Percentiles rank a stretch among this genome's conserved stretches.
Conservation (phyloP, 1,140 invertebrate species). For the Idris sp. region DNA sequence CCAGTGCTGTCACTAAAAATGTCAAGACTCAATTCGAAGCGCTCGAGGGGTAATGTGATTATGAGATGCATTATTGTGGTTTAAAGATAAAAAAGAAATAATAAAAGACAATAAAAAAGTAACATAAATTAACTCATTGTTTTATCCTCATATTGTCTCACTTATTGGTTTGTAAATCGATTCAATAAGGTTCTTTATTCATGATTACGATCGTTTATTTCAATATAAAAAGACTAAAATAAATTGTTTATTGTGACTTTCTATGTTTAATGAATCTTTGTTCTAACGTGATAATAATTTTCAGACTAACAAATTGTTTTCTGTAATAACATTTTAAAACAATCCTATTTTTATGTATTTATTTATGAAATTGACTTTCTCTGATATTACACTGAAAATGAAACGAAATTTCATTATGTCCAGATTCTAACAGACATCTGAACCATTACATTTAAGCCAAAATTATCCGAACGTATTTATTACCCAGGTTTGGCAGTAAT, state of each 20-base stretch:
- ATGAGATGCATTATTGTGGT: slow-evolving; percentile 43
- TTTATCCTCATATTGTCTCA: slow-evolving; percentile 34
- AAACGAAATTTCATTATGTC: slow-evolving; percentile 3
- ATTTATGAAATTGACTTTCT: too few relatives aligned
- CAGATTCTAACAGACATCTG: slow-evolving; percentile 11
- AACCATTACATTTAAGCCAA: slow-evolving; percentile 23
- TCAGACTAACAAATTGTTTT: too few relatives aligned
- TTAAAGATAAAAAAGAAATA: too few relatives aligned
- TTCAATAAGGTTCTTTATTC: slow-evolving; percentile 10
- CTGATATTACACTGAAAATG: too few relatives aligned
- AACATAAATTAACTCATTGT: slow-evolving; percentile 39
- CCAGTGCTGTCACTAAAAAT: slow-evolving; percentile 43
- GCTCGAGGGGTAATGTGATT: slow-evolving; percentile 18
- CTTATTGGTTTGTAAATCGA: slow-evolving; percentile 33
- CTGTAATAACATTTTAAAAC: too few relatives aligned
- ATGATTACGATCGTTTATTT: slow-evolving; percentile 5
- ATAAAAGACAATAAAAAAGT: too few relatives aligned
- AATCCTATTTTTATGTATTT: too few relatives aligned
- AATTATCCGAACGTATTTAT: slow-evolving; percentile 42
- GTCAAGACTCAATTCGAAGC: slow-evolving; percentile 41
- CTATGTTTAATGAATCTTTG: too few relatives aligned
- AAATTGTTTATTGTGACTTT: too few relatives aligned
- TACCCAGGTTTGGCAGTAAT: slow-evolving; percentile 37
- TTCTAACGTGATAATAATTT: too few relatives aligned
- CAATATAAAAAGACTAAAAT: too few relatives aligned